A percentile compares a stretch with the other conserved stretches of the same genome.
These are phyloP conservation scores for Cardiocondyla obscurior DNA, from an alignment of 1,140 invertebrate genomes.

Conservation along the genomic window DNA sequence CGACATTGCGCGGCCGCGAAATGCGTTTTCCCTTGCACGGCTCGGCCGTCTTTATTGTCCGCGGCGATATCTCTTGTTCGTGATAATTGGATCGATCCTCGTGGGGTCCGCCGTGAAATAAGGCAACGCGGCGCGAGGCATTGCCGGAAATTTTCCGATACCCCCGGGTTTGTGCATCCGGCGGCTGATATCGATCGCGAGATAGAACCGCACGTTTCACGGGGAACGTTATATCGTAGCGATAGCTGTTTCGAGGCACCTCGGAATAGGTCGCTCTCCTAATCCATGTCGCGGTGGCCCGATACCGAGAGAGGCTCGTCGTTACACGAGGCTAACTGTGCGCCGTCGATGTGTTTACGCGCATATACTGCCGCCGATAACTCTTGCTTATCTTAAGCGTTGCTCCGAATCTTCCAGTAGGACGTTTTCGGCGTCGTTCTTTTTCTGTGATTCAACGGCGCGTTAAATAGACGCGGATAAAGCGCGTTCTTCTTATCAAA, in stretches of 20 bases:
- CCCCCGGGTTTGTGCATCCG: neutral
- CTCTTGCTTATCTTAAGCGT: slow-evolving; percentile 54
- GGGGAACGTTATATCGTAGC: too few relatives aligned
- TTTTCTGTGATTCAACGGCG: neutral
- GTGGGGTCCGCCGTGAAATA: slow-evolving; percentile 14
- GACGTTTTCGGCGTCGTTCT: slow-evolving; percentile 1
- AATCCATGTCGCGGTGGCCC: slow-evolving; percentile 37
- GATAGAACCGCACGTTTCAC: neutral
- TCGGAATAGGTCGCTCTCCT: slow-evolving; percentile 35
- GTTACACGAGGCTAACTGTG: neutral
- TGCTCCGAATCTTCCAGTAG: slow-evolving; percentile 4
- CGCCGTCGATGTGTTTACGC: neutral
- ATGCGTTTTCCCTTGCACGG: neutral
- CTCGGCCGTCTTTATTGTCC: slow-evolving; percentile 2
- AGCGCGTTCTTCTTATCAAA: too few relatives aligned
- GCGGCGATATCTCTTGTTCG: slow-evolving; percentile 15
- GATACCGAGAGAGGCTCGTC: slow-evolving; percentile 51
- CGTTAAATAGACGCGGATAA: too few relatives aligned
- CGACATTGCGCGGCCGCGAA: neutral
- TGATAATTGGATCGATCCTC: slow-evolving; percentile 52
- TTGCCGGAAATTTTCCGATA: slow-evolving; percentile 21
- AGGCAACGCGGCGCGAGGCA: neutral
- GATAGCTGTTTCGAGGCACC: slow-evolving; percentile 33
- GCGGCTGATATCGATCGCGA: slow-evolving; percentile 8
- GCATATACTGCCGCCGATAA: slow-evolving; percentile 42